Evolutionary conservation across 2,113 vertebrate genomes (phyloP), one percentile per base, ranked within the genome.

Genomic region (Cairina moschata): DNA sequence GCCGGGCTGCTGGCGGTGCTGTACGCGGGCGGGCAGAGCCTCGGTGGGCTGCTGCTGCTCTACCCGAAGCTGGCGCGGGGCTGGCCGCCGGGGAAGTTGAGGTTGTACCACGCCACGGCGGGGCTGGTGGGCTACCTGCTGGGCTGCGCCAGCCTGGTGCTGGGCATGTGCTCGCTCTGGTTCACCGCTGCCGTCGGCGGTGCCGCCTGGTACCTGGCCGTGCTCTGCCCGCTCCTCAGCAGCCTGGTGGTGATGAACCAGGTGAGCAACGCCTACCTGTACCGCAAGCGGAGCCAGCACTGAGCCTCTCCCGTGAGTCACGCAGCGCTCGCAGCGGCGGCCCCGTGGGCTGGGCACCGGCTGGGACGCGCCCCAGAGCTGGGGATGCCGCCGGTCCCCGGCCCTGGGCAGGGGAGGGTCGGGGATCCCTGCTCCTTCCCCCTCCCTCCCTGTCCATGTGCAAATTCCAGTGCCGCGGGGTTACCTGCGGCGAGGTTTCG

Each of bases 161-260:
- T 99, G 65, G 99, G 99, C 74, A 98, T 99, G 98, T 98, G 97
- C 74, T 99, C 99, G 2, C 72, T 98, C 31, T 99, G 99, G 99
- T 99, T 99, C 95, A 98, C 98, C 5, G 72, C 96, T 9, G 87
- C 96, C 1, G 98, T 99, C 44, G 96, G 97, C 3, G 97, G 98
- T 4, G 50, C 92, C 40, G 89, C 90, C 65, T 99, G 99, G 99
- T 99, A 99, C 97, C 93, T 99, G 5, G 95, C 97, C 11, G 97
- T 97, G 22, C 93, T 99, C 9, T 99, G 99, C 72, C 99, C 99
- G 1, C 63, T 98, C 5, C 38, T 99, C 65, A 97, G 97, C 76
- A 98, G 98, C 68, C 97, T 99, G 86, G 97, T 99, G 79, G 97
- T 99, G 73, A 99, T 99, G 99, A 99, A 98, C 96, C 99, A 99